Evolutionary conservation across 2,797 vertebrate genomes (phyloP), one percentile per base, ranked within the genome.

Genomic region (Tamandua tetradactyla): DNA sequence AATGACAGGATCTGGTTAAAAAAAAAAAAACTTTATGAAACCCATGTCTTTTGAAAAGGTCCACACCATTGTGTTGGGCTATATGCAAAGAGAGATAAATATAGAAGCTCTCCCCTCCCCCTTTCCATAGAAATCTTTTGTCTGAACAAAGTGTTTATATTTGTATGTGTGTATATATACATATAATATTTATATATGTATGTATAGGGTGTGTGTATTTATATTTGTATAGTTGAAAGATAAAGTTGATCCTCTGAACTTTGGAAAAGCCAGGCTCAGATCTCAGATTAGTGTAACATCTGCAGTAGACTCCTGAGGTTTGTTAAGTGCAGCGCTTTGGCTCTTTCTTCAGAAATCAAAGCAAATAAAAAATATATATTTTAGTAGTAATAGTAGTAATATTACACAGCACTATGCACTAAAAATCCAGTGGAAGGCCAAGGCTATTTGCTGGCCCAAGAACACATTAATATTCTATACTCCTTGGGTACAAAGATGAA

Each of bases 221-320:
- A 55, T 55, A 55, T 55, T 55, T 55, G 18, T 20, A 55, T 55
- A 55, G 18, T 55, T 55, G 52, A 55, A 55, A 55, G 52, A 20
- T 55, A 55, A 55, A 55, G 52, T 22, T 55, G 17, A 55, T 20
- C 0, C 40, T 7, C 15, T 23, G 42, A 35, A 27, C 62, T 32
- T 81, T 9, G 23, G 22, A 23, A 64, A 84, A 47, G 27, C 15
- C 7, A 14, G 37, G 22, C 23, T 88, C 30, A 5, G 20, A 9
- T 11, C 23, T 88, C 30, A 5, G 20, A 9, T 11, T 3, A 30
- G 9, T 11, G 22, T 5, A 1, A 4, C 18, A 6, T 4, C 7
- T 35, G 17, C 18, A 7, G 44, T 14, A 5, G 44, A 18, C 7
- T 14, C 59, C 49, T 0, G 0, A 64, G 49, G 32, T 37, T 42